Conservation (phyloP, 1,140 invertebrate genomes). For the Bombus waltoni region DNA sequence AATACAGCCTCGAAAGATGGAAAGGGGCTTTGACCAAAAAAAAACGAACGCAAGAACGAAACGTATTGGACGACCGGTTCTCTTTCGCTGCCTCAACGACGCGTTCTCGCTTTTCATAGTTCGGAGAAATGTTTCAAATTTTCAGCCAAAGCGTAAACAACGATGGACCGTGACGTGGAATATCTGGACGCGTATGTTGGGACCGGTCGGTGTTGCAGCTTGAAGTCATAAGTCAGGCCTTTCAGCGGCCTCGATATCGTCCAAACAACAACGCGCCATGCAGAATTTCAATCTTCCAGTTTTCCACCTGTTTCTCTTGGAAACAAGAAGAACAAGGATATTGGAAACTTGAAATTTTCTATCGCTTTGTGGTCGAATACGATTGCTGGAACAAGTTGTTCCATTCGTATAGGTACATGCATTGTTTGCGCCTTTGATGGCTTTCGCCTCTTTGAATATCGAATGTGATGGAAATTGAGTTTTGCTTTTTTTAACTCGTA, state of each 20-base stretch:
- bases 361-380: background rate
- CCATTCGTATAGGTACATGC: background rate
- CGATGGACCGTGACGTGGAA: conserved; percentile 30
- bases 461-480: too few species aligned
- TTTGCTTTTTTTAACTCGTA: too few species aligned
- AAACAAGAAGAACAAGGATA: background rate
- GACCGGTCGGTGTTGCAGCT: conserved; percentile 34
- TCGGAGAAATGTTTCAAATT: conserved; percentile 50
- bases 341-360: background rate
- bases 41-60: background rate
- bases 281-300: conserved; percentile 36
- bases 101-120: background rate
- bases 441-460: too few species aligned
- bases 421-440: too few species aligned
- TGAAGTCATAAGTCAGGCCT: conserved; percentile 60
- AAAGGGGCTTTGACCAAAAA: background rate
- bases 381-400: background rate
- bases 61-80: too few species aligned
- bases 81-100: background rate
- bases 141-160: conserved; percentile 57
- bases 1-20: background rate
- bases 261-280: conserved; percentile 18
- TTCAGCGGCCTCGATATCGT: conserved; percentile 48
- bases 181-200: conserved; percentile 42
- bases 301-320: background rate